Evolutionary conservation across 2,113 vertebrate genomes (phyloP), one percentile per base, ranked within the genome.

Genomic region (Trematomus loennbergii): DNA sequence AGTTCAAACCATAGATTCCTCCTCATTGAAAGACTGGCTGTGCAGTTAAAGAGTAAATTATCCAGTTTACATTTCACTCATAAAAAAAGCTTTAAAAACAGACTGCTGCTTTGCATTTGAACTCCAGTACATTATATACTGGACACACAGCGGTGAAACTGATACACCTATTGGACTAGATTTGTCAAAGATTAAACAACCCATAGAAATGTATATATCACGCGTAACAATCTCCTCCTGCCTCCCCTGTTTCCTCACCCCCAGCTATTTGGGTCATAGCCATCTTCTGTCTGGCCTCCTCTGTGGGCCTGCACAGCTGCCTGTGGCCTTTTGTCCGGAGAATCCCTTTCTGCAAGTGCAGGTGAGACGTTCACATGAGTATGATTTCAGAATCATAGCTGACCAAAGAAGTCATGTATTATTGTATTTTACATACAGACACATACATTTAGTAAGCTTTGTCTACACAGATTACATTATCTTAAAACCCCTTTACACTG

Each of bases 231-330:
- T 46, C 20, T 69, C 25, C 50, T 33, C 36, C 49, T 53, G 5
- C 12, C 25, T 83, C 53, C 16, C 5, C 20, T 55, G 45, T 62
- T 59, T 60, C 60, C 43, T 83, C 12, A 0, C 60, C 48, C 83
- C 9, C 81, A 99, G 98, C 97, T 55, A 97, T 97, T 4, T 94
- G 96, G 88, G 97, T 98, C 80, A 99, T 99, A 4, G 96, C 88
- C 12, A 96, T 98, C 85, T 99, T 99, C 95, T 99, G 98, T 79
- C 68, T 99, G 93, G 96, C 97, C 20, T 97, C 98, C 1, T 96
- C 97, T 1, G 96, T 98, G 0, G 96, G 98, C 18, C 96, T 99
- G 54, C 97, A 98, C 91, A 97, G 97, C 91, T 99, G 97, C 43
- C 94, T 99, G 66, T 96, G 96, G 72, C 97, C 97, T 0, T 94